These are phyloP conservation scores for Sylvilagus bachmani DNA, from an alignment of 2,113 vertebrate genomes.

Conservation along the genomic window DNA sequence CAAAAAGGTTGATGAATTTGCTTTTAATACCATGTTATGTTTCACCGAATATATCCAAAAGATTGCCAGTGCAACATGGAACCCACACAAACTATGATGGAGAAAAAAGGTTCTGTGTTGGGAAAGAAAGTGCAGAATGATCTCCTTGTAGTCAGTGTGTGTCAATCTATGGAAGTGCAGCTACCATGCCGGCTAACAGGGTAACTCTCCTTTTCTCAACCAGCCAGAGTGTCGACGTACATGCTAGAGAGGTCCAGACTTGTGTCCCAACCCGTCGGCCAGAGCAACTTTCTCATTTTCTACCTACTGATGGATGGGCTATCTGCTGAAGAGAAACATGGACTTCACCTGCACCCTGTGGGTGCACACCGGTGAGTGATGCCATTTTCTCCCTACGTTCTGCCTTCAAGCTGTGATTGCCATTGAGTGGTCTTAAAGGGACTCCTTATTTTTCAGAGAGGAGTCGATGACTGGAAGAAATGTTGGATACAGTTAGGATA, in stretches of 20 bases:
- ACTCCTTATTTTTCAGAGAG: background rate
- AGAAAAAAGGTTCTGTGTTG: background rate
- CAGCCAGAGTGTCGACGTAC: constrained; percentile 92
- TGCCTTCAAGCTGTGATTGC: background rate
- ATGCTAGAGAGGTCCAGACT: constrained; percentile 96
- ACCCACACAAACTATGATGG: too few species aligned
- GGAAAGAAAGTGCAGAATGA: background rate
- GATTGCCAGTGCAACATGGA: too few species aligned
- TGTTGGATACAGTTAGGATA: background rate
- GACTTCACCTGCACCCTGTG: constrained; percentile 91
- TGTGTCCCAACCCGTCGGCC: constrained; percentile 88
- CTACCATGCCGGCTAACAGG: constrained; percentile 58
- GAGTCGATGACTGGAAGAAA: background rate
- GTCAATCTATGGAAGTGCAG: background rate
- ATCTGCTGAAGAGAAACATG: constrained; percentile 92
- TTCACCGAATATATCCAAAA: too few species aligned
- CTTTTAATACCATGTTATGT: too few species aligned
- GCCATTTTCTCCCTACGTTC: background rate
- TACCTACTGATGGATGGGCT: constrained; percentile 95
- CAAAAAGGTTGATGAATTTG: too few species aligned
- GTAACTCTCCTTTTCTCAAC: constrained; percentile 80
- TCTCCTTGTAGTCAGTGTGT: background rate
- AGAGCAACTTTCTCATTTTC: constrained; percentile 95
- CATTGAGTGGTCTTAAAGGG: background rate
- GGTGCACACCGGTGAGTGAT: constrained; percentile 90